These are phyloP conservation scores for Microtus richardsoni DNA, from an alignment of 2,113 vertebrate species.

Conservation along the genomic window DNA sequence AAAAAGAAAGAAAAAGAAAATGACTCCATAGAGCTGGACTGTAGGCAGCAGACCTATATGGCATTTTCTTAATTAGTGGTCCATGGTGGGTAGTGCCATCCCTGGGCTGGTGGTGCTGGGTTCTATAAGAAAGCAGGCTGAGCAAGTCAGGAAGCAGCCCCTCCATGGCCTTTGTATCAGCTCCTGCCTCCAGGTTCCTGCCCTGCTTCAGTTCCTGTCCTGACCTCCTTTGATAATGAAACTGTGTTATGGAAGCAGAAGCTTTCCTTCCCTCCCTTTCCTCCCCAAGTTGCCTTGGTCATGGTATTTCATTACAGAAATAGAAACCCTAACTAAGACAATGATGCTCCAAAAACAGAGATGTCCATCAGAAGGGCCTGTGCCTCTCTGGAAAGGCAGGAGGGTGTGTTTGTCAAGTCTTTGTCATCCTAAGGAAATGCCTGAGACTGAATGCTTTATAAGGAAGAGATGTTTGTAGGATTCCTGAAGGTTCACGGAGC, in stretches of 20 bases:
- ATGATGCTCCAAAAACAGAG: not conserved
- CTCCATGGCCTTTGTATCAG: not conserved
- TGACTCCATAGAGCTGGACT: not conserved
- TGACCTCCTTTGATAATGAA: not conserved
- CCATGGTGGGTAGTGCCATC: not conserved
- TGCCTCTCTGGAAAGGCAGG: not conserved
- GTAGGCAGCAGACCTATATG: not conserved
- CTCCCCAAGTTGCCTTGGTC: not conserved
- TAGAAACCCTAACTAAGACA: not conserved
- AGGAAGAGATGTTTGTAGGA: not conserved
- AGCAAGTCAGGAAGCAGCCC: not conserved
- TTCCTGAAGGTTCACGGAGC: not conserved
- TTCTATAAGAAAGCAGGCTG: not conserved
- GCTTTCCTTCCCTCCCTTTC: not conserved
- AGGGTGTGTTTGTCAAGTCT: not conserved
- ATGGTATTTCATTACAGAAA: not conserved
- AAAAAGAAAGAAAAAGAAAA: no score
- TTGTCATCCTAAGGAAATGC: not conserved
- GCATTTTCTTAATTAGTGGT: not conserved
- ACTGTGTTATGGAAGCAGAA: not conserved
- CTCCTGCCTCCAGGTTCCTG: not conserved
- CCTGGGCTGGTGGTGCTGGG: not conserved
- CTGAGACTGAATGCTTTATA: not conserved
- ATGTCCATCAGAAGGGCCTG: not conserved
- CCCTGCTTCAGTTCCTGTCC: not conserved